These are phyloP conservation scores for Cyclophora punctaria DNA, from an alignment of 2,888 invertebrate genomes.

Conservation along the genomic window DNA sequence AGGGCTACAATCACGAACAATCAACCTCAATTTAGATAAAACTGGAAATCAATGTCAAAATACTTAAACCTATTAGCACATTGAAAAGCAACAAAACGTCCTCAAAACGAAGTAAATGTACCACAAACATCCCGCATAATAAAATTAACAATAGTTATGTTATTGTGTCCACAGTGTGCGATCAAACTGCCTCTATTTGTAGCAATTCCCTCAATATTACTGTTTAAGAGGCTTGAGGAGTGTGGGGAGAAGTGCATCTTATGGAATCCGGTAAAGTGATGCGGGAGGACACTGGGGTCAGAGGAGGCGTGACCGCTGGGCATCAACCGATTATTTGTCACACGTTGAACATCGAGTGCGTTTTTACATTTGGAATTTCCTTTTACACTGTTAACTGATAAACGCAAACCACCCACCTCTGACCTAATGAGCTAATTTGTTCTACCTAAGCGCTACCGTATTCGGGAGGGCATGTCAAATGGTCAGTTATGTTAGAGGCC, in stretches of 20 bases:
- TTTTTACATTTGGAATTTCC: no score
- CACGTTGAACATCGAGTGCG: constrained; percentile 8
- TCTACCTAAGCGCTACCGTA: no score
- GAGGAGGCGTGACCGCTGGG: constrained; percentile 17
- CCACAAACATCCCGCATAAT: constrained; percentile 65
- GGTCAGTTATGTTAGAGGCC: no score
- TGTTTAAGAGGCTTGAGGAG: no score
- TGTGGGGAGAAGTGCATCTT: constrained; percentile 15
- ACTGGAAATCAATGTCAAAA: constrained; percentile 17
- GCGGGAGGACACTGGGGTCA: constrained; percentile 28
- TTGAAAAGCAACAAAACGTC: constrained; percentile 31
- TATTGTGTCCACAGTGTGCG: constrained; percentile 33
- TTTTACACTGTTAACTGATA: not conserved
- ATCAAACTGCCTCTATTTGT: constrained; percentile 49
- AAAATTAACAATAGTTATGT: constrained; percentile 29
- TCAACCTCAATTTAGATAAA: constrained; percentile 3
- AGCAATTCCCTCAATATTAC: constrained; percentile 41
- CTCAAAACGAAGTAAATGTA: constrained; percentile 36
- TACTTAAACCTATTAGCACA: constrained; percentile 16
- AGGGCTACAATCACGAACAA: not conserved
- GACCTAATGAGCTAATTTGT: no score
- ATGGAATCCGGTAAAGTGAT: constrained; percentile 47
- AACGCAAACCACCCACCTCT: not conserved
- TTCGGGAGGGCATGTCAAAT: no score
- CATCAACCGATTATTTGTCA: constrained; percentile 45